A percentile compares a stretch with the other conserved stretches of the same genome.
phyloP scores from a whole-genome alignment of 1,140 invertebrate species.

The Pissodes strobi region DNA sequence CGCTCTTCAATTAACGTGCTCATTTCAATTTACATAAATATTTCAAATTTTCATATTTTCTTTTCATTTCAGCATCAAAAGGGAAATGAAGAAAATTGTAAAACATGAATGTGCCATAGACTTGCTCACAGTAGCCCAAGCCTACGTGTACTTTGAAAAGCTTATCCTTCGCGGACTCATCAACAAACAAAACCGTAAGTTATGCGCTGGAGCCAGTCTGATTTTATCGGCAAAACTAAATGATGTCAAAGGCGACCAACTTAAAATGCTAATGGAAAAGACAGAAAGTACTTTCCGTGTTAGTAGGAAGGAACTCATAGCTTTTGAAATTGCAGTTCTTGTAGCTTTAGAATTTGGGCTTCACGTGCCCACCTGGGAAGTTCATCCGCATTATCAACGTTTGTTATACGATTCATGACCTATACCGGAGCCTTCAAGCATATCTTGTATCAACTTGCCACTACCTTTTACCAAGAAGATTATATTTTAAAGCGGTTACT shows the following conservation, averaged over 20 bases:
- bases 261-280: conserved; percentile 88
- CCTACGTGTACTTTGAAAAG: conserved; percentile 98
- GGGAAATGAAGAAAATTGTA: conserved; percentile 93
- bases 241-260: conserved; percentile 88
- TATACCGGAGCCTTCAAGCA: neutral
- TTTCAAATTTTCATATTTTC: neutral
- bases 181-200: conserved; percentile 93
- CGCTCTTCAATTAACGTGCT: no score
- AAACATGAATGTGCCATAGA: conserved; percentile 85
- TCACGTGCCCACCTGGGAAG: conserved; percentile 87
- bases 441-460: conserved; percentile 20
- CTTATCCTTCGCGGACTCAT: conserved; percentile 90
- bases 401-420: conserved; percentile 84
- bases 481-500: conserved; percentile 16
- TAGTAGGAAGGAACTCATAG: conserved; percentile 87
- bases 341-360: conserved; percentile 94
- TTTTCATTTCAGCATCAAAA: conserved; percentile 76
- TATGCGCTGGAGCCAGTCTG: conserved; percentile 93
- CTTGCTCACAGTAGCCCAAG: conserved; percentile 89
- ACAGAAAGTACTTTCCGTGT: conserved; percentile 88
- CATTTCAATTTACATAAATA: no score
- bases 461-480: conserved; percentile 16
- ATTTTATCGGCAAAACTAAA: conserved; percentile 94
- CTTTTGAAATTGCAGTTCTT: conserved; percentile 91
- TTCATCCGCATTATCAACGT: conserved; percentile 93